Conservation (phyloP, 2,797 vertebrate genomes). For the Silurus lanzhouensis region DNA sequence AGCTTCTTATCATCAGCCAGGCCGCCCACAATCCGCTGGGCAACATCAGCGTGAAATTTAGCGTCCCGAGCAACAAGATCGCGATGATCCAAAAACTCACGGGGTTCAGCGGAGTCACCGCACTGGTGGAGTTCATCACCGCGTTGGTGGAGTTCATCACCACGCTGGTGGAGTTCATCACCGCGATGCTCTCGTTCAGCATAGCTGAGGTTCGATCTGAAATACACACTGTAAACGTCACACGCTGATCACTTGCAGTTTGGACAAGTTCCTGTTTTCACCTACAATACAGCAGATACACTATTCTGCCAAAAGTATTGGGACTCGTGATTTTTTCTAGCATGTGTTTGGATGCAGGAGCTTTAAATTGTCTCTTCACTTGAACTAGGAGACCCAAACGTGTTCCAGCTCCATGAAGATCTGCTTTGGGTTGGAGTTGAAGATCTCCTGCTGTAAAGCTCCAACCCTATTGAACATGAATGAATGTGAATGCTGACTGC, state of each 20-base stretch:
- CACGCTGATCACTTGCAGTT: neutral
- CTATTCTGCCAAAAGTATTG: too few species aligned
- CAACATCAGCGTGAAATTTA: neutral
- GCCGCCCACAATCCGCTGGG: neutral
- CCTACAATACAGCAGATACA: neutral
- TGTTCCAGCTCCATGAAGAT: too few species aligned
- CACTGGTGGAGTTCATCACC: neutral
- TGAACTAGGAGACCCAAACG: too few species aligned
- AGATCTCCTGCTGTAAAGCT: too few species aligned
- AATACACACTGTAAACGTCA: neutral
- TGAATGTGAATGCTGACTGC: too few species aligned
- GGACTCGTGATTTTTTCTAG: too few species aligned
- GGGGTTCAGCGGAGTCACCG: neutral
- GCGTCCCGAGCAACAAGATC: neutral
- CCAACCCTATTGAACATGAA: too few species aligned
- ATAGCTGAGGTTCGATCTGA: neutral
- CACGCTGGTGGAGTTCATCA: neutral
- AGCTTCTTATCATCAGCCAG: constrained; percentile 3
- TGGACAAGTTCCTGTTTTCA: neutral
- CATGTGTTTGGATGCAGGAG: too few species aligned
- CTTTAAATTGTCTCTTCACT: too few species aligned
- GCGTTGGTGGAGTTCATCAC: neutral
- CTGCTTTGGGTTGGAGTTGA: too few species aligned
- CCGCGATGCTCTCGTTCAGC: neutral
- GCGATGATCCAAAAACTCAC: neutral